These are phyloP conservation scores for Euphydryas editha DNA, from an alignment of 2,888 invertebrate species.

Conservation along the genomic window DNA sequence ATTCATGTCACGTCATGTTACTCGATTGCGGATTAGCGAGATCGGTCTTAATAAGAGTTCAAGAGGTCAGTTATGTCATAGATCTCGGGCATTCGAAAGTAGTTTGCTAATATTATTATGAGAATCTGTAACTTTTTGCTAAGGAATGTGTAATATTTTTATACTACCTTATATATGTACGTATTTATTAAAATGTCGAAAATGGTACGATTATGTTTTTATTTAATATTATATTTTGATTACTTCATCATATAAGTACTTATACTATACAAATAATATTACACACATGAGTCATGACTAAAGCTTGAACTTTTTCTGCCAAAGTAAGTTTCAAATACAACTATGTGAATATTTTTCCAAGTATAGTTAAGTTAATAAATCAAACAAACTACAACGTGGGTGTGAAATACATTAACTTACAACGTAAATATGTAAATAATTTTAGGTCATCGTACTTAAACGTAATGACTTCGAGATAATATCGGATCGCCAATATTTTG, in stretches of 20 bases:
- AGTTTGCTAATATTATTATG: neutral
- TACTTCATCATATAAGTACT: too few relatives aligned
- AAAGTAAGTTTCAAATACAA: too few relatives aligned
- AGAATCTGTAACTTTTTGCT: too few relatives aligned
- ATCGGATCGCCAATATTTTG: slow-evolving; percentile 13
- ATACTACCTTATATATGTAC: too few relatives aligned
- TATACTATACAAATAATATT: too few relatives aligned
- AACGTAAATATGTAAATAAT: slow-evolving; percentile 5
- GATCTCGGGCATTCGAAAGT: neutral
- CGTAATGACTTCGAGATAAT: slow-evolving; percentile 15
- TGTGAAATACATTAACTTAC: neutral
- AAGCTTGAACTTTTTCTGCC: too few relatives aligned
- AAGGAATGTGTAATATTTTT: too few relatives aligned
- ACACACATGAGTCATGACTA: too few relatives aligned
- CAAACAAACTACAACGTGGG: neutral
- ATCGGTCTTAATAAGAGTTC: neutral
- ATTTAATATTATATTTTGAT: too few relatives aligned
- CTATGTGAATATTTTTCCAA: neutral
- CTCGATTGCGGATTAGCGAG: neutral
- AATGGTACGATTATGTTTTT: too few relatives aligned
- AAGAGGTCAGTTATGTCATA: neutral
- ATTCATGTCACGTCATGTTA: neutral
- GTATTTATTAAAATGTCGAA: too few relatives aligned
- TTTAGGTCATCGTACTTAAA: slow-evolving; percentile 20
- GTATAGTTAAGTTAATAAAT: neutral